Percentiles rank a stretch among this genome's conserved stretches.
Conservation (phyloP, 2,888 invertebrate species). For the Meta bourneti region DNA sequence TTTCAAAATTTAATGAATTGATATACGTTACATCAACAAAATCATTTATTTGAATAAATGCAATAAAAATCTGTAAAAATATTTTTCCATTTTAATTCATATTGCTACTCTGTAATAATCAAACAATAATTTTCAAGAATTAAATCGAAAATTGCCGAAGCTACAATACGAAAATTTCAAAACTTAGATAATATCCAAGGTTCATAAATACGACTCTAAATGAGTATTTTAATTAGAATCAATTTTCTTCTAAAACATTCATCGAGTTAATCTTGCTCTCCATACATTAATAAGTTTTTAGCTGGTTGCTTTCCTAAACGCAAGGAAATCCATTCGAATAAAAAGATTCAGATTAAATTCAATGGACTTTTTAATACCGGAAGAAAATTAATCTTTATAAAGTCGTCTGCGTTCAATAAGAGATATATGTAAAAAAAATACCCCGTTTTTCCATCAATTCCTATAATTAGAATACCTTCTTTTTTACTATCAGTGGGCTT, state of each 20-base stretch:
- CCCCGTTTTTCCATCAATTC: conserved; percentile 48
- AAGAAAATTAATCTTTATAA: conserved; percentile 52
- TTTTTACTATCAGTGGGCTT: conserved; percentile 57
- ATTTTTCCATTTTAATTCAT: too few species aligned
- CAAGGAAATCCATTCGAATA: not conserved
- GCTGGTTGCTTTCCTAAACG: not conserved
- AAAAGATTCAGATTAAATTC: not conserved
- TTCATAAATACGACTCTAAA: too few species aligned
- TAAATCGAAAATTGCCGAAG: too few species aligned
- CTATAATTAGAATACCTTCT: conserved; percentile 52
- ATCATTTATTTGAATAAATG: too few species aligned
- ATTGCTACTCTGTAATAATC: too few species aligned
- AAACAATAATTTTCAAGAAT: too few species aligned
- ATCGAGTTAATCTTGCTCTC: not conserved
- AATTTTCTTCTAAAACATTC: not conserved
- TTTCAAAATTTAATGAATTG: too few species aligned
- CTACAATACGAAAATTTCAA: too few species aligned
- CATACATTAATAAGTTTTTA: not conserved
- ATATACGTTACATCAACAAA: too few species aligned
- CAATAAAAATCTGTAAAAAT: too few species aligned
- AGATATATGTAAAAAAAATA: conserved; percentile 16
- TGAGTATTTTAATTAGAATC: not conserved
- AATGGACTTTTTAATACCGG: not conserved
- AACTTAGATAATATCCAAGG: too few species aligned
- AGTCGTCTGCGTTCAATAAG: conserved; percentile 37